Evolutionary conservation across 2,888 invertebrate species (phyloP), one percentile per base, ranked within the genome.

Genomic region (Tetranychus piercei): DNA sequence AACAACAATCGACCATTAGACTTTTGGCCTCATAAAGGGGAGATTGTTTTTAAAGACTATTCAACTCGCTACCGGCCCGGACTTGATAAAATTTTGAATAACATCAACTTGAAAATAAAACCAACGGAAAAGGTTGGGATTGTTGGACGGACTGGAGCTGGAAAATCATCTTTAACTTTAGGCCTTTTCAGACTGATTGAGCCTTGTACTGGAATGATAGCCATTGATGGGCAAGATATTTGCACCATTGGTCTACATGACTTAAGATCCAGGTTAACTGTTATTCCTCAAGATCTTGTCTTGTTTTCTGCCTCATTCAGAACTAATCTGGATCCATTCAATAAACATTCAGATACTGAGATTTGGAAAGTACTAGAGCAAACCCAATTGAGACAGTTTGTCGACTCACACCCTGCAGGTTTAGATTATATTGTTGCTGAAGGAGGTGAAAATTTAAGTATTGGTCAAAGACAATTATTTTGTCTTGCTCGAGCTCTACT

Each of bases 281-380:
- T 83, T 76, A 80, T 83, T n/a, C 83, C 83, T 20, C 83, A 84
- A 86, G 96, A 97, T 84, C 95, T 96, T 0, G 92, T 95, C 72
- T 85, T 97, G 76, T 96, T 96, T 85, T 92, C 93, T 22, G 95
- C 95, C 73, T 89, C 89, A 6, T 84, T 97, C 79, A 86, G 96
- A 74, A 87, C 91, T 84, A 96, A 96, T 85, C 86, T 96, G 77
- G 96, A 96, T 85, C 96, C 96, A 5, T 92, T 94, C 83, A 86
- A 87, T 79, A 82, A 83, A 1, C 76, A 78, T 23, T 70, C 45
- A 70, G 78, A 79, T 74, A 74, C 73, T 23, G 74, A 76, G 23
- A 78, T 85, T 43, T 84, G 84, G 84, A 76, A 76, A 11, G 80
- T 83, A 11, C 79, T 85, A 22, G 83, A 83, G 73, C 82, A 82